Percentiles rank a stretch among this genome's conserved stretches.
Conservation (phyloP, 1,140 invertebrate species). For the Pteromalus puparum region DNA sequence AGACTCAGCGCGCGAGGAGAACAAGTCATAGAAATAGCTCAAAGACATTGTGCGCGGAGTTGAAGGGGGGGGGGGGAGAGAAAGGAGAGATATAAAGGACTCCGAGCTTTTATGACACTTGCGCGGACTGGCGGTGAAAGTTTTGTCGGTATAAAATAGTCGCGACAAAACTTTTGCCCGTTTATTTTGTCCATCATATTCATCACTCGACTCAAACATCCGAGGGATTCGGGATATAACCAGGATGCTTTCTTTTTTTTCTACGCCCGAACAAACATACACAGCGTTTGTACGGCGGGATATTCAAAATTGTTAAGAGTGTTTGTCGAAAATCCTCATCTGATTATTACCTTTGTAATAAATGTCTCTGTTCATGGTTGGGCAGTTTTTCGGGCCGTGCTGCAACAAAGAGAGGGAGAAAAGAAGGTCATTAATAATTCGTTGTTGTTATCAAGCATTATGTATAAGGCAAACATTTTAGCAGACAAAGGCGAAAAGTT, state of each 20-base stretch:
- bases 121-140: neutral
- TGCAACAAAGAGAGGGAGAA: constrained; percentile 72
- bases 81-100: neutral
- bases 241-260: neutral
- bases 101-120: neutral
- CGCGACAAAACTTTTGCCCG: neutral
- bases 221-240: neutral
- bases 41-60: neutral
- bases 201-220: neutral
- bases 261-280: too few species aligned
- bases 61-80: too few species aligned
- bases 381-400: constrained; percentile 85
- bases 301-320: too few species aligned
- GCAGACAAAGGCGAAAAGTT: too few species aligned
- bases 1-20: neutral
- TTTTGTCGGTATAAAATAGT: neutral
- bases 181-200: neutral
- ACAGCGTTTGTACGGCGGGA: too few species aligned
- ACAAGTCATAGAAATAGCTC: neutral
- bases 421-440: neutral
- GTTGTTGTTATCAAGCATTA: too few species aligned
- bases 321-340: neutral
- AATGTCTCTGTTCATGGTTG: constrained; percentile 90
- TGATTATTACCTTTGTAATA: constrained; percentile 85
- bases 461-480: too few species aligned